Conservation (phyloP, 2,888 invertebrate genomes). For the Ichneumoninae sp. region DNA sequence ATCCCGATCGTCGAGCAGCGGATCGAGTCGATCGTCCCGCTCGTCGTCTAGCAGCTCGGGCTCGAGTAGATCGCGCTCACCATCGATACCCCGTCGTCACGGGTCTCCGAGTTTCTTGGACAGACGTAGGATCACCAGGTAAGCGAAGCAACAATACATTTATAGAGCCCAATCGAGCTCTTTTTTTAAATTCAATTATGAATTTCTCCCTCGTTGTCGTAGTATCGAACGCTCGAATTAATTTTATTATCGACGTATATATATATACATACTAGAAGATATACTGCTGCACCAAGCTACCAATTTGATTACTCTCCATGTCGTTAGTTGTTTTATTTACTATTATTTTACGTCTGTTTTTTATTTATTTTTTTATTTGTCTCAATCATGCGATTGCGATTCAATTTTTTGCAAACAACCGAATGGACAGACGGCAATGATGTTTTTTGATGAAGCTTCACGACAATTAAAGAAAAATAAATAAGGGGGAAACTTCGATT, state of each 20-base stretch:
- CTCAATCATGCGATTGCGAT: background rate
- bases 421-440: background rate
- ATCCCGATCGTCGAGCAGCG: constrained; percentile 85
- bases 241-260: background rate
- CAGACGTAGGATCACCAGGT: constrained; percentile 97
- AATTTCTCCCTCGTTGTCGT: constrained; percentile 58
- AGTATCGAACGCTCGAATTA: constrained; percentile 61
- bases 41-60: constrained; percentile 83
- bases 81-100: constrained; percentile 96
- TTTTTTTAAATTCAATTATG: constrained; percentile 42
- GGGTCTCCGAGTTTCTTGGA: constrained; percentile 98
- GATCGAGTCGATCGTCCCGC: constrained; percentile 86
- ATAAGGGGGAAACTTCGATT: background rate
- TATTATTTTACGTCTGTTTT: constrained; percentile 36
- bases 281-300: constrained; percentile 61
- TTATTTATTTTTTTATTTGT: constrained; percentile 4
- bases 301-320: constrained; percentile 48
- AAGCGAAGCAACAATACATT: constrained; percentile 76
- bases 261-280: constrained; percentile 38
- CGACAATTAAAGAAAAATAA: background rate
- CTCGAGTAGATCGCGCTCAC: constrained; percentile 88
- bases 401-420: background rate
- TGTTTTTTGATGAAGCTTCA: background rate
- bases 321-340: constrained; percentile 53
- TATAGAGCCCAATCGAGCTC: constrained; percentile 35